These are phyloP conservation scores for Euphydryas editha DNA, from an alignment of 2,888 invertebrate genomes.

Conservation along the genomic window DNA sequence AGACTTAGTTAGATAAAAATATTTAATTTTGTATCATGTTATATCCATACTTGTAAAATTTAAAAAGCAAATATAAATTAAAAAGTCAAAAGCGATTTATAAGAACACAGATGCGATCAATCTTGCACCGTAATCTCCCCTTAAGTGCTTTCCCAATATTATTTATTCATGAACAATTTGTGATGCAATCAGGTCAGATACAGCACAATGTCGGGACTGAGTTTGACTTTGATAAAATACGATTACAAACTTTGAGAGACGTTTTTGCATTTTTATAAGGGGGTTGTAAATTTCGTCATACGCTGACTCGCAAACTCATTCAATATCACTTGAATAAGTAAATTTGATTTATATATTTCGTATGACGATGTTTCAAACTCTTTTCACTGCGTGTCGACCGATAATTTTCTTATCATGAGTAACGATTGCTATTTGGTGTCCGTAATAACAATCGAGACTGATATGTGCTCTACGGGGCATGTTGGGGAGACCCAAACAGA, in stretches of 20 bases:
- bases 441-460: no score
- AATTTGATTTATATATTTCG: constrained; percentile 6
- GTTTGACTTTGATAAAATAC: constrained; percentile 76
- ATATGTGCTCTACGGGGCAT: not conserved
- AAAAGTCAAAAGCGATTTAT: constrained; percentile 12
- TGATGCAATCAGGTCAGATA: constrained; percentile 79
- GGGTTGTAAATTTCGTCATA: constrained; percentile 37
- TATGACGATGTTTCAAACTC: no score
- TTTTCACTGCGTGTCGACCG: not conserved
- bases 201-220: constrained; percentile 65
- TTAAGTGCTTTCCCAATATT: constrained; percentile 68
- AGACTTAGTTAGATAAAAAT: not conserved
- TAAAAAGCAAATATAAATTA: constrained; percentile 2
- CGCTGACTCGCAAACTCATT: constrained; percentile 19
- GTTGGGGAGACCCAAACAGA: no score
- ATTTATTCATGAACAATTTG: constrained; percentile 83
- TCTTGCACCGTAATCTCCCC: constrained; percentile 49
- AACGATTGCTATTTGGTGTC: no score
- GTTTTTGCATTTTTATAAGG: constrained; percentile 67
- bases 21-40: not conserved
- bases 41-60: not conserved
- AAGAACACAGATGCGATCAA: constrained; percentile 34
- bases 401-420: no score
- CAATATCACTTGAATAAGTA: not conserved
- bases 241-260: constrained; percentile 56